phyloP scores from a whole-genome alignment of 2,113 vertebrate species.

The Archocentrus centrarchus region DNA sequence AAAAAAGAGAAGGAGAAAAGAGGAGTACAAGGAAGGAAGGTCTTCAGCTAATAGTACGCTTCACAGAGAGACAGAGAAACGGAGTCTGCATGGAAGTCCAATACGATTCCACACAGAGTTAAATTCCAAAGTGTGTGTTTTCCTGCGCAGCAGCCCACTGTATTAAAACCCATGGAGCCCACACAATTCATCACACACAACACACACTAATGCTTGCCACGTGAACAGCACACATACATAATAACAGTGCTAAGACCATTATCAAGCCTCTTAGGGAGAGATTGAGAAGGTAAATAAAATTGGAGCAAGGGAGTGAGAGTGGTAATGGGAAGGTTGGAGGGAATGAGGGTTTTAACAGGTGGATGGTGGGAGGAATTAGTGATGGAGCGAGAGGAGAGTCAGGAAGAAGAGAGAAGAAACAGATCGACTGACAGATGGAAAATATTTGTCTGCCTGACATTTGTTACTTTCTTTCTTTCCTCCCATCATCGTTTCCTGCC shows the following conservation, averaged over 20 bases:
- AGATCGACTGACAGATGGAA: slow-evolving; percentile 10
- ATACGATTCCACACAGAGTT: slow-evolving; percentile 29
- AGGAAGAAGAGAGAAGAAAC: neutral
- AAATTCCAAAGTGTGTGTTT: slow-evolving; percentile 49
- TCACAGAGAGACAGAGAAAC: slow-evolving; percentile 12
- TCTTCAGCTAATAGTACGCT: slow-evolving; percentile 16
- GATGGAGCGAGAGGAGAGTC: neutral
- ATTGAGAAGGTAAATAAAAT: slow-evolving; percentile 13
- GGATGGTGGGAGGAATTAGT: slow-evolving; percentile 12
- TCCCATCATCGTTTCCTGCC: slow-evolving; percentile 3
- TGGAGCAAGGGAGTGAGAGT: neutral
- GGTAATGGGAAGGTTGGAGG: neutral
- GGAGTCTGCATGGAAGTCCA: slow-evolving; percentile 17
- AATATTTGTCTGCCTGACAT: neutral
- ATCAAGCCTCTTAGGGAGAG: slow-evolving; percentile 58
- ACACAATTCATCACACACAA: slow-evolving; percentile 48
- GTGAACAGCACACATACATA: slow-evolving; percentile 52
- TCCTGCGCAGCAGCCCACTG: slow-evolving; percentile 24
- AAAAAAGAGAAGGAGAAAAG: neutral
- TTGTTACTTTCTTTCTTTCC: neutral
- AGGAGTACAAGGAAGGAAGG: neutral
- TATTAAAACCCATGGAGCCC: slow-evolving; percentile 52
- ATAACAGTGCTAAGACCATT: slow-evolving; percentile 45
- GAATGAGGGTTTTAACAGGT: slow-evolving; percentile 16
- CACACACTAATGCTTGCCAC: slow-evolving; percentile 57